These are phyloP conservation scores for Synanthedon formicaeformis DNA, from an alignment of 2,888 invertebrate genomes.

Conservation along the genomic window DNA sequence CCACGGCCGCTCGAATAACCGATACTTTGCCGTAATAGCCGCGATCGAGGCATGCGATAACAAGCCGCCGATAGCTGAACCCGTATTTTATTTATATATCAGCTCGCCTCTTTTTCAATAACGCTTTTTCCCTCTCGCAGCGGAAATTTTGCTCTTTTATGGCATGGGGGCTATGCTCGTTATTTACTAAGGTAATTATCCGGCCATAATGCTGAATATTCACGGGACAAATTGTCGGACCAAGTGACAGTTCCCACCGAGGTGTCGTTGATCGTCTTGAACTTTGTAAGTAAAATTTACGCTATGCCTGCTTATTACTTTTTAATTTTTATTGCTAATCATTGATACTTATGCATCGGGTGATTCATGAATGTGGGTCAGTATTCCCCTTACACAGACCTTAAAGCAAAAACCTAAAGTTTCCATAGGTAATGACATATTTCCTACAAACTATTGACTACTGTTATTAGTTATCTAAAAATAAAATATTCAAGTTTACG, in stretches of 20 bases:
- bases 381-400: no score
- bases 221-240: constrained; percentile 47
- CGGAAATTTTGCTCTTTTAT: constrained; percentile 66
- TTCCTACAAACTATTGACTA: no score
- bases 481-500: no score
- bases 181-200: constrained; percentile 63
- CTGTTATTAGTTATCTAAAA: no score
- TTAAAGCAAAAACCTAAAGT: no score
- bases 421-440: no score
- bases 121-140: constrained; percentile 60
- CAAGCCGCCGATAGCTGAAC: constrained; percentile 71
- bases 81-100: constrained; percentile 71
- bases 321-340: no score
- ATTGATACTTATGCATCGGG: no score
- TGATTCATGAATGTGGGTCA: no score
- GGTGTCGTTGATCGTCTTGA: constrained; percentile 9
- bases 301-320: constrained; percentile 5
- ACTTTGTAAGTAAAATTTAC: constrained; percentile 10
- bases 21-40: constrained; percentile 63
- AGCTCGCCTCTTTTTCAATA: constrained; percentile 67
- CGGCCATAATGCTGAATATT: constrained; percentile 52
- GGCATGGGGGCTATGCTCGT: constrained; percentile 52
- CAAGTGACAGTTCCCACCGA: constrained; percentile 39
- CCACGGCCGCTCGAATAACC: constrained; percentile 59
- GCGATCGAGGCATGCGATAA: constrained; percentile 68